phyloP scores from a whole-genome alignment of 2,888 invertebrate genomes.

The Andricus quercusramuli region DNA sequence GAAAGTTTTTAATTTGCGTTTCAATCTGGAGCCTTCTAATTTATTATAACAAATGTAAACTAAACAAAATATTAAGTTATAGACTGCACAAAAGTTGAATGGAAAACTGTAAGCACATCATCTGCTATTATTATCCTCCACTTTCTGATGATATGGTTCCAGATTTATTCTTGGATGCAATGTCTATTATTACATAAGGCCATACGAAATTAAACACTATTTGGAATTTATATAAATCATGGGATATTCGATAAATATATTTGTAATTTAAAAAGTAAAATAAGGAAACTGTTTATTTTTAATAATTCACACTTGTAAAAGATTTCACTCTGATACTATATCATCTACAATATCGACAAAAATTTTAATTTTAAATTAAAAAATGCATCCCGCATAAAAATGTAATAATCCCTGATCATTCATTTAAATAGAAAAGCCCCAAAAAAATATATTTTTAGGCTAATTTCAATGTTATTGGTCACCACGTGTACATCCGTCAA shows the following conservation, averaged over 20 bases:
- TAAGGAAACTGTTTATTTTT: no score
- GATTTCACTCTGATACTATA: no score
- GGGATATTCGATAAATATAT: no score
- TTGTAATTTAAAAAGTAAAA: no score
- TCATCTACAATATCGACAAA: neutral
- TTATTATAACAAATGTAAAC: neutral
- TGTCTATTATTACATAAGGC: constrained; percentile 7
- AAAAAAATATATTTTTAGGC: neutral
- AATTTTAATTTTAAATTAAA: neutral
- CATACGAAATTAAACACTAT: neutral
- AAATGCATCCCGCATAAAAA: neutral
- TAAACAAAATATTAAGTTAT: neutral
- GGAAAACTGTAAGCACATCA: neutral
- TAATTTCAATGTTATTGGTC: constrained; percentile 3
- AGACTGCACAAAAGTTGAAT: neutral
- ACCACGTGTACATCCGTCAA: constrained; percentile 44
- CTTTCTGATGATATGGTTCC: constrained; percentile 1
- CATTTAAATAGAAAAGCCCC: neutral
- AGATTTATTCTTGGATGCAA: neutral
- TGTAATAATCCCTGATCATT: neutral
- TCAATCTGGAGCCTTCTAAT: neutral
- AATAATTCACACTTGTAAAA: no score
- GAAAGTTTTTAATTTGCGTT: no score
- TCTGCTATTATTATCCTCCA: neutral
- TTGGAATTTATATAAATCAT: neutral